Conservation (phyloP, 1,140 invertebrate genomes). For the Brachionus koreanus region DNA sequence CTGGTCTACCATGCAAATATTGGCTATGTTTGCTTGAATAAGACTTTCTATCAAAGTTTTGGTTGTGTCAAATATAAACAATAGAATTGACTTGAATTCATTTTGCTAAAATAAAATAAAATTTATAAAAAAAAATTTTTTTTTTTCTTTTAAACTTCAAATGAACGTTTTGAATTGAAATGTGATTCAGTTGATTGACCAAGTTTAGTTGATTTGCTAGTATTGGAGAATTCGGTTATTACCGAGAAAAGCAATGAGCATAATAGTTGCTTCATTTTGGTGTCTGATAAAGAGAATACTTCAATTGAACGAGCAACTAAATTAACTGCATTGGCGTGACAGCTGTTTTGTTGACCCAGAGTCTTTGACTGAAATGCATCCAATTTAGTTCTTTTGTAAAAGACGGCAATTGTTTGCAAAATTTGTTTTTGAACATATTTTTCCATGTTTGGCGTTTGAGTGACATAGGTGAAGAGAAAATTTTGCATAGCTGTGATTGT, state of each 20-base stretch:
- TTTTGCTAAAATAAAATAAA: constrained; percentile 28
- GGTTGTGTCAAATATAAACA: constrained; percentile 21
- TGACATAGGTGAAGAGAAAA: neutral
- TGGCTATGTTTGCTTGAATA: neutral
- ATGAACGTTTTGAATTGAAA: constrained; percentile 36
- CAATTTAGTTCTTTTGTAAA: constrained; percentile 33
- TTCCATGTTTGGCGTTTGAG: neutral
- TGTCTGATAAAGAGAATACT: neutral
- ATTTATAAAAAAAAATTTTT: neutral
- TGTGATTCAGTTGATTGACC: constrained; percentile 24
- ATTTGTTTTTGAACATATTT: constrained; percentile 35
- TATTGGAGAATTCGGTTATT: constrained; percentile 32
- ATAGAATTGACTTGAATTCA: constrained; percentile 27
- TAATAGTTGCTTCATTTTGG: neutral
- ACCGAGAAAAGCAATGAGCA: constrained; percentile 5
- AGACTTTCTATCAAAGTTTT: neutral
- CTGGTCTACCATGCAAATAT: neutral
- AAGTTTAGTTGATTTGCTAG: constrained; percentile 10
- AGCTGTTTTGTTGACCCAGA: neutral
- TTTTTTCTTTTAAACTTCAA: too few relatives aligned
- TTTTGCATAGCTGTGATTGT: neutral
- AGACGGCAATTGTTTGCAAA: constrained; percentile 28
- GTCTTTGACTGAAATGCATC: neutral
- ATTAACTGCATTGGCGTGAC: neutral
- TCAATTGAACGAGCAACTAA: neutral